Evolutionary conservation across 1,140 invertebrate genomes (phyloP).

Genomic region (Philaenus spumarius): DNA sequence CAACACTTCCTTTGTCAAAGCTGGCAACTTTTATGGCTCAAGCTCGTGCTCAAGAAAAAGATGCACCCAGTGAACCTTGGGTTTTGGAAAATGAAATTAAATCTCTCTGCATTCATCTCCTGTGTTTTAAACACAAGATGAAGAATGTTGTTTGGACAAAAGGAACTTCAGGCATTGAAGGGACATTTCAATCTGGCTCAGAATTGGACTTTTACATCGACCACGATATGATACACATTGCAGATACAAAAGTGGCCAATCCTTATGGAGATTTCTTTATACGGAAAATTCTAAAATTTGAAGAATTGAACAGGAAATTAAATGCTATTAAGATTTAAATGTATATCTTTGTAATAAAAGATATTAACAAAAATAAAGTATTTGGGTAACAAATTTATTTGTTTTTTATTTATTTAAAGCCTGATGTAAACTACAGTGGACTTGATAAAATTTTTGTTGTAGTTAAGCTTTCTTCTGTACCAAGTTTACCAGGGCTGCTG

Average conservation of each 20-base stretch:
- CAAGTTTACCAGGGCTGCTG: no score
- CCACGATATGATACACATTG: conserved; percentile 99
- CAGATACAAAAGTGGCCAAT: conserved; percentile 97
- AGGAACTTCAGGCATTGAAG: conserved; percentile 85
- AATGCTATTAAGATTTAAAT: conserved; percentile 68
- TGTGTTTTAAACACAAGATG: conserved; percentile 99
- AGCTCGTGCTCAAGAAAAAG: background rate
- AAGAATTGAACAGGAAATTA: conserved; percentile 84
- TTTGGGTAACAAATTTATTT: no score
- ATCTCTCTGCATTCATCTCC: conserved; percentile 74
- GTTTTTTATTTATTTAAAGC: no score
- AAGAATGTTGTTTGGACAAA: conserved; percentile 98
- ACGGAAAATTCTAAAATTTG: conserved; percentile 95
- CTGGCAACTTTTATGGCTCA: conserved; percentile 87
- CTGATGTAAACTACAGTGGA: no score
- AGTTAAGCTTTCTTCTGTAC: no score
- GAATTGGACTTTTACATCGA: conserved; percentile 99
- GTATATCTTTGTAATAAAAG: no score
- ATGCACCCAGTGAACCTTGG: conserved; percentile 28
- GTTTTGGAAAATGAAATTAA: conserved; percentile 68
- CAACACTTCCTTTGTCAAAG: conserved; percentile 90
- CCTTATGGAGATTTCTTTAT: conserved; percentile 99
- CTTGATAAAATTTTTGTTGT: no score
- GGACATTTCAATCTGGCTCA: conserved; percentile 95
- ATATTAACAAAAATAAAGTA: no score